Percentiles rank a stretch among this genome's conserved stretches.
phyloP scores from a whole-genome alignment of 1,140 invertebrate species.

The Chironomus tepperi region DNA sequence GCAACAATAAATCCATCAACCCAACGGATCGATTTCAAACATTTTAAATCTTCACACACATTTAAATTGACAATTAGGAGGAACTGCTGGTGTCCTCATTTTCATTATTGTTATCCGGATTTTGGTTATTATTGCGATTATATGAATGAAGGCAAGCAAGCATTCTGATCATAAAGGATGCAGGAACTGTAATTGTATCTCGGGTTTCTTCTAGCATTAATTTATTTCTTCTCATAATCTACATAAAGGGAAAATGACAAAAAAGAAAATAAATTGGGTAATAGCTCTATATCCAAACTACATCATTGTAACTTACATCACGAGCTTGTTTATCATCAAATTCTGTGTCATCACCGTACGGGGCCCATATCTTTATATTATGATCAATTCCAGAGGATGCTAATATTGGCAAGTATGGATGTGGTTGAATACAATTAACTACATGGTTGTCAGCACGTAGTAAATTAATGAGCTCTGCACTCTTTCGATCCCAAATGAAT shows the following conservation, averaged over 20 bases:
- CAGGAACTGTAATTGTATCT: slow-evolving; percentile 83
- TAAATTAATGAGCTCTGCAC: slow-evolving; percentile 62
- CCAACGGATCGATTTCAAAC: too few relatives aligned
- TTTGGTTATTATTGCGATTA: slow-evolving; percentile 17
- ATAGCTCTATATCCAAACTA: slow-evolving; percentile 9
- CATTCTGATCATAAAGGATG: slow-evolving; percentile 81
- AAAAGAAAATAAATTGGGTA: slow-evolving; percentile 25
- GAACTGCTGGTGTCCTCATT: slow-evolving; percentile 2
- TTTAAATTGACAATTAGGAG: slow-evolving; percentile 13
- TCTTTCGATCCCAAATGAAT: slow-evolving; percentile 58
- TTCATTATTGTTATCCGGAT: background rate
- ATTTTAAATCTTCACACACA: too few relatives aligned
- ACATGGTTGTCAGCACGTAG: slow-evolving; percentile 78
- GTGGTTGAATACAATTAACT: slow-evolving; percentile 80
- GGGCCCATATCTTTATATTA: slow-evolving; percentile 81
- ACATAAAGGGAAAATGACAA: slow-evolving; percentile 34
- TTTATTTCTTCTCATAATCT: slow-evolving; percentile 75
- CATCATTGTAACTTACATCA: slow-evolving; percentile 48
- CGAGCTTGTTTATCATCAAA: slow-evolving; percentile 61
- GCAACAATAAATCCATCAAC: too few relatives aligned
- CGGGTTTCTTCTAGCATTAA: slow-evolving; percentile 82
- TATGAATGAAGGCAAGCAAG: slow-evolving; percentile 61
- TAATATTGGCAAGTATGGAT: slow-evolving; percentile 69
- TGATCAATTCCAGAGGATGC: slow-evolving; percentile 87
- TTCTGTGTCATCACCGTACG: slow-evolving; percentile 46